These are phyloP conservation scores for Acanthisitta chloris DNA, from an alignment of 2,113 vertebrate species.

Conservation along the genomic window DNA sequence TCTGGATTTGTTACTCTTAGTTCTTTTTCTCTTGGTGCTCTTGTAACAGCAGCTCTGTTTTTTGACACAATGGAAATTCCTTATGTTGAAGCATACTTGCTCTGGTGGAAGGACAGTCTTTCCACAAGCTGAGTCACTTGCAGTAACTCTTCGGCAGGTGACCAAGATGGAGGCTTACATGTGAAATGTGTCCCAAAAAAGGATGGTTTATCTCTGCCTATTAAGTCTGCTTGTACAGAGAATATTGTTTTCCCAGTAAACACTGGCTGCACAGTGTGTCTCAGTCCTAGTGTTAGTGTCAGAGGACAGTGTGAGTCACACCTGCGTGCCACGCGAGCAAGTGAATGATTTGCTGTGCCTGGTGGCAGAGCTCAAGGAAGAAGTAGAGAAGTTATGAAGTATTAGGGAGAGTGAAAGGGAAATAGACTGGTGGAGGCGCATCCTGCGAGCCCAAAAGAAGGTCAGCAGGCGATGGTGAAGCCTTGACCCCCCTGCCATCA, in stretches of 20 bases:
- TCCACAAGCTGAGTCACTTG: not conserved
- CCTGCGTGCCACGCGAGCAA: too few relatives aligned
- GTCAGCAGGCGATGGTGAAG: too few relatives aligned
- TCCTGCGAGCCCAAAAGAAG: too few relatives aligned
- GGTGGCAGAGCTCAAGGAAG: too few relatives aligned
- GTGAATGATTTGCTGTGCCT: too few relatives aligned
- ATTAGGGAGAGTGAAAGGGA: too few relatives aligned
- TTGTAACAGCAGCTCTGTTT: not conserved
- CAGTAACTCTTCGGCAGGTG: not conserved
- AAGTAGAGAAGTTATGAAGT: too few relatives aligned
- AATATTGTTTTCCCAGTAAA: not conserved
- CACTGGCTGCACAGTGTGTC: too few relatives aligned
- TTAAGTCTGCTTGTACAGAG: not conserved
- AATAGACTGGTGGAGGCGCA: too few relatives aligned
- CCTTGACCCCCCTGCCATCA: too few relatives aligned
- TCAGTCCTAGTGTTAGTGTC: too few relatives aligned
- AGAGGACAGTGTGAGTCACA: too few relatives aligned
- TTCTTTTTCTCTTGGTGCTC: not conserved
- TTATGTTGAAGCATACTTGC: not conserved
- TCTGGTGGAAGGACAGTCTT: not conserved
- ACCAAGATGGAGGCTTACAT: not conserved
- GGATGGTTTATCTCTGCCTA: not conserved
- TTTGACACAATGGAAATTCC: not conserved
- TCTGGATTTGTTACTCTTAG: not conserved
- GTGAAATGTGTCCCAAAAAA: not conserved